Conservation (phyloP, 2,113 vertebrate genomes). For the Ictalurus furcatus region DNA sequence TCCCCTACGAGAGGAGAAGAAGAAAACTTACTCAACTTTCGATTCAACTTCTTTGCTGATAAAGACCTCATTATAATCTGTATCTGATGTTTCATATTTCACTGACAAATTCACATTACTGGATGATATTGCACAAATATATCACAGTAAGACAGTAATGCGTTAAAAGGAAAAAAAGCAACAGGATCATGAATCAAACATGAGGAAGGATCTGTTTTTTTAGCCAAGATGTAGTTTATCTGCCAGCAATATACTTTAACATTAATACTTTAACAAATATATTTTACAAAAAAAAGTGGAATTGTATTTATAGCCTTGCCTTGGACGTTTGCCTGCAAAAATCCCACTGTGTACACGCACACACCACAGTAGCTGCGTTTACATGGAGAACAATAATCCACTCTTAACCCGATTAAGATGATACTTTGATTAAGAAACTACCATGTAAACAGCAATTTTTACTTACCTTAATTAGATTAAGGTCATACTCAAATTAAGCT, state of each 20-base stretch:
- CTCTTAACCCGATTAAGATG: no score
- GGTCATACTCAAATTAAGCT: no score
- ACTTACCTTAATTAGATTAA: no score
- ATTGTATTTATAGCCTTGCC: neutral
- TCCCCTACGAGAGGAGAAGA: conserved; percentile 74
- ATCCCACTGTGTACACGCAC: neutral
- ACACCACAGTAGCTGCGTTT: no score
- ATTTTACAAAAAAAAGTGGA: neutral
- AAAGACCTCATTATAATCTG: neutral
- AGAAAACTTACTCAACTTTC: neutral
- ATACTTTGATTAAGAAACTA: no score
- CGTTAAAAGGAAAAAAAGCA: neutral
- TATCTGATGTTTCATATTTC: neutral
- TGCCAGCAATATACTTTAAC: neutral
- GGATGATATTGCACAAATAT: neutral
- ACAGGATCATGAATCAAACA: neutral
- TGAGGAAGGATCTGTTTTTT: neutral
- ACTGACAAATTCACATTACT: neutral
- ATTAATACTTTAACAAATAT: neutral
- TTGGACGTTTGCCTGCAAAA: neutral
- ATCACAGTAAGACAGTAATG: neutral
- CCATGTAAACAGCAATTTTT: no score
- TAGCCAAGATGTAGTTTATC: neutral
- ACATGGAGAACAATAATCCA: no score
- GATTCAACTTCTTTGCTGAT: neutral